Percentiles rank a stretch among this genome's conserved stretches.
Evolutionary conservation across 2,797 vertebrate genomes (phyloP).

Genomic region (Acipenser ruthenus): DNA sequence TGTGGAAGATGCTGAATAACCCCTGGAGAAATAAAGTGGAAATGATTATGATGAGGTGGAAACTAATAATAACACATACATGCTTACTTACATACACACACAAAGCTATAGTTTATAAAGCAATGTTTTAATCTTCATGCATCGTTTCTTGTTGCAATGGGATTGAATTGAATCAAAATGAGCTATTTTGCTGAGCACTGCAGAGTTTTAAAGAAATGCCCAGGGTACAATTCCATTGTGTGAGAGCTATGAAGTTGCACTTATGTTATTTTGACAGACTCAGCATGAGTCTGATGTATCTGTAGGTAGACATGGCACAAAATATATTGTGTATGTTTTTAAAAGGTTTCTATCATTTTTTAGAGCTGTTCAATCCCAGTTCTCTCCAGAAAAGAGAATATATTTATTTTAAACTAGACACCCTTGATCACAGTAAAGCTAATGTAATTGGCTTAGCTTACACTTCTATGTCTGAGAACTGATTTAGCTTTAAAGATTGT

Average conservation of each 20-base stretch:
- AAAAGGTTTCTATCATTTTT: slow-evolving; percentile 46
- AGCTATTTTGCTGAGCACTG: slow-evolving; percentile 32
- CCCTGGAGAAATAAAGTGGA: too few relatives aligned
- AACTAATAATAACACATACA: too few relatives aligned
- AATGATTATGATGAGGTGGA: too few relatives aligned
- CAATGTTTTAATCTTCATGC: too few relatives aligned
- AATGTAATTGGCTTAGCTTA: not conserved
- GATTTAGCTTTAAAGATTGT: not conserved
- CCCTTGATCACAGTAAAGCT: not conserved
- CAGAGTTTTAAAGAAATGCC: slow-evolving; percentile 50
- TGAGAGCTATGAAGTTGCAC: slow-evolving; percentile 33
- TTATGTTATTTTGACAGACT: slow-evolving; percentile 47
- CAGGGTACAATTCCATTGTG: slow-evolving; percentile 36
- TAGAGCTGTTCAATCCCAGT: slow-evolving; percentile 30
- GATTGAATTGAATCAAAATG: slow-evolving; percentile 22
- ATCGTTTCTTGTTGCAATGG: slow-evolving; percentile 24
- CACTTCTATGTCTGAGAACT: not conserved
- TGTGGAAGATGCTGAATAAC: too few relatives aligned
- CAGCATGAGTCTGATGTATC: slow-evolving; percentile 55
- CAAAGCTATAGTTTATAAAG: too few relatives aligned
- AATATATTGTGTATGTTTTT: slow-evolving; percentile 45
- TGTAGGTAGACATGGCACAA: slow-evolving; percentile 45
- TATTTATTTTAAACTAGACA: slow-evolving; percentile 12
- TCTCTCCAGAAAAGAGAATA: slow-evolving; percentile 37
- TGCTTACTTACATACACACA: too few relatives aligned